A percentile compares a stretch with the other conserved stretches of the same genome.
phyloP scores from a whole-genome alignment of 2,888 invertebrate species.

The Leptodirus hochenwartii region DNA sequence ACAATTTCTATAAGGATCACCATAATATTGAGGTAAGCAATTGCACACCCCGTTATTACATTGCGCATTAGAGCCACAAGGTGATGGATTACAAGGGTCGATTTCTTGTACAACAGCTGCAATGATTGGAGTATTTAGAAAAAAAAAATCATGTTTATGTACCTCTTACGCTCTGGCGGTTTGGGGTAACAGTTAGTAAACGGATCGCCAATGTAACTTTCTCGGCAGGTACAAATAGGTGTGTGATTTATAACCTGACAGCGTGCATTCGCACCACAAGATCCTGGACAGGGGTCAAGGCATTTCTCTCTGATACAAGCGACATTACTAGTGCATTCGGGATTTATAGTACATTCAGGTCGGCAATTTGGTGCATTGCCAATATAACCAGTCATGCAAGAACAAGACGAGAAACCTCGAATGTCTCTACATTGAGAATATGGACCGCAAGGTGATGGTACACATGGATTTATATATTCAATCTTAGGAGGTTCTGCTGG shows the following conservation, averaged over 20 bases:
- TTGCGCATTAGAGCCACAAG: slow-evolving; percentile 62
- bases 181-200: slow-evolving; percentile 35
- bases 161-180: slow-evolving; percentile 24
- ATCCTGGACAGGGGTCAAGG: slow-evolving; percentile 43
- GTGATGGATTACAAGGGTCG: slow-evolving; percentile 52
- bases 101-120: slow-evolving; percentile 17
- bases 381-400: slow-evolving; percentile 30
- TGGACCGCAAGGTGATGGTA: slow-evolving; percentile 39
- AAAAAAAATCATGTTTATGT: slow-evolving; percentile 1
- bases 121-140: slow-evolving; percentile 4
- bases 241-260: slow-evolving; percentile 48
- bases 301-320: slow-evolving; percentile 39
- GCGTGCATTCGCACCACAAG: slow-evolving; percentile 40
- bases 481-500: slow-evolving; percentile 11
- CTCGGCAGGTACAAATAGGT: slow-evolving; percentile 45
- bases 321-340: slow-evolving; percentile 31
- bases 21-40: slow-evolving; percentile 38
- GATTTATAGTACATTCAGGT: slow-evolving; percentile 35
- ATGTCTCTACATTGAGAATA: slow-evolving; percentile 34
- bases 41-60: slow-evolving; percentile 50
- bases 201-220: slow-evolving; percentile 43
- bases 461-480: slow-evolving; percentile 27
- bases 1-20: slow-evolving; percentile 41
- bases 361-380: slow-evolving; percentile 35
- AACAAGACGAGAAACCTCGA: slow-evolving; percentile 32